These are phyloP conservation scores for Dendrocincla fuliginosa DNA, from an alignment of 2,797 vertebrate species.

Conservation along the genomic window DNA sequence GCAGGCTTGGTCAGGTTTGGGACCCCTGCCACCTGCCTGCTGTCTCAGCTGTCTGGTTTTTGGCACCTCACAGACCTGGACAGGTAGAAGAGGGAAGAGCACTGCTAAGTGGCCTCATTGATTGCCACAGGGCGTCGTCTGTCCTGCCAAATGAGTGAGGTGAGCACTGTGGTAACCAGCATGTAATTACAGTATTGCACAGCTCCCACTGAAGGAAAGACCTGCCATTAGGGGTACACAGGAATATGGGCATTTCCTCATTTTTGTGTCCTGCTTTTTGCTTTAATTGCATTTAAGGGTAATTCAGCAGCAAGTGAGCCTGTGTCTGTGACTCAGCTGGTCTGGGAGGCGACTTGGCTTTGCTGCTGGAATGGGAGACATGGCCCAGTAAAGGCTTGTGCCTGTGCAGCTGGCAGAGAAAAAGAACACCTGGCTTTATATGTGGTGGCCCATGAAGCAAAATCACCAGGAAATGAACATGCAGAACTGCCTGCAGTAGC, in stretches of 20 bases:
- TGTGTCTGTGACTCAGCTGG: neutral
- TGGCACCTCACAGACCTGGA: neutral
- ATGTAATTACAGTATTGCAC: neutral
- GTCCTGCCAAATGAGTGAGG: neutral
- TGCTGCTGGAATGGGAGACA: neutral
- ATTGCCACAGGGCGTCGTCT: neutral
- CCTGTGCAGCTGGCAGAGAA: neutral
- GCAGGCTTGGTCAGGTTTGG: neutral
- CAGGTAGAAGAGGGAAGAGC: neutral
- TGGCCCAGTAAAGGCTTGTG: neutral
- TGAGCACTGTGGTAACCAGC: neutral
- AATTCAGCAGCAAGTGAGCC: neutral
- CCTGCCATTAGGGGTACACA: neutral
- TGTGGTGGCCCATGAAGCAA: neutral
- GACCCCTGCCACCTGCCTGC: fast-evolving
- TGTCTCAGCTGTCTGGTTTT: neutral
- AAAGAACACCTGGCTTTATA: neutral
- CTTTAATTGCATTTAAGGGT: neutral
- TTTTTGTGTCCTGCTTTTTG: neutral
- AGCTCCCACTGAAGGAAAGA: neutral
- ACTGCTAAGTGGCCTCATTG: neutral
- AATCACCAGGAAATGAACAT: neutral
- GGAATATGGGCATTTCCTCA: neutral
- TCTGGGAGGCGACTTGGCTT: neutral
- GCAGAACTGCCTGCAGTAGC: neutral